These are phyloP conservation scores for Dreissena rostriformis DNA, from an alignment of 1,140 invertebrate genomes.

Conservation along the genomic window DNA sequence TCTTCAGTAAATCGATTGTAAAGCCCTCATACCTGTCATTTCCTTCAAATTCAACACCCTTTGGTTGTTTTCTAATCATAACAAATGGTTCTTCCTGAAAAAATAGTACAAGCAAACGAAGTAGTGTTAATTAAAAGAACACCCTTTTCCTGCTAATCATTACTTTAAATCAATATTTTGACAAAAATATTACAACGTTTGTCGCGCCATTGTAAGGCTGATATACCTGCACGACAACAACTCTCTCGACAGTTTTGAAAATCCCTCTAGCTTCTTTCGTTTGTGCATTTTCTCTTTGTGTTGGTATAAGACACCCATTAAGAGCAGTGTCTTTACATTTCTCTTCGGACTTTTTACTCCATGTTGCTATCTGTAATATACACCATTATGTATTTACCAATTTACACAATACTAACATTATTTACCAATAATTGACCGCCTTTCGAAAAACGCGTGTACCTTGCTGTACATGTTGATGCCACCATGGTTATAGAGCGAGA, in stretches of 20 bases:
- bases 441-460: conserved; percentile 35
- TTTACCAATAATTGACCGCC: too few relatives aligned
- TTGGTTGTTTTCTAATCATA: conserved; percentile 52
- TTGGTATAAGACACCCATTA: background rate
- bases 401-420: too few relatives aligned
- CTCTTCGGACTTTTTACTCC: background rate
- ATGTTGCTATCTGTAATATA: background rate
- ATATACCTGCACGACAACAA: conserved; percentile 72
- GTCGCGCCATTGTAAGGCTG: too few relatives aligned
- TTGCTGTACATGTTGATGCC: conserved; percentile 64
- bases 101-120: background rate
- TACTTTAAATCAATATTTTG: too few relatives aligned
- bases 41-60: conserved; percentile 71
- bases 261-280: conserved; percentile 60
- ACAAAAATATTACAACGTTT: too few relatives aligned
- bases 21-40: conserved; percentile 90
- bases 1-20: conserved; percentile 94
- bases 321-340: background rate
- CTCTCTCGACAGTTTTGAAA: conserved; percentile 67
- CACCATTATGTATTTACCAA: too few relatives aligned
- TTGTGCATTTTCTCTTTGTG: background rate
- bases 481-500: conserved; percentile 72
- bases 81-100: conserved; percentile 76
- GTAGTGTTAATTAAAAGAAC: too few relatives aligned
- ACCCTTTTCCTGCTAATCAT: too few relatives aligned